phyloP scores from a whole-genome alignment of 2,888 invertebrate genomes.

The Diarsia dahlii region DNA sequence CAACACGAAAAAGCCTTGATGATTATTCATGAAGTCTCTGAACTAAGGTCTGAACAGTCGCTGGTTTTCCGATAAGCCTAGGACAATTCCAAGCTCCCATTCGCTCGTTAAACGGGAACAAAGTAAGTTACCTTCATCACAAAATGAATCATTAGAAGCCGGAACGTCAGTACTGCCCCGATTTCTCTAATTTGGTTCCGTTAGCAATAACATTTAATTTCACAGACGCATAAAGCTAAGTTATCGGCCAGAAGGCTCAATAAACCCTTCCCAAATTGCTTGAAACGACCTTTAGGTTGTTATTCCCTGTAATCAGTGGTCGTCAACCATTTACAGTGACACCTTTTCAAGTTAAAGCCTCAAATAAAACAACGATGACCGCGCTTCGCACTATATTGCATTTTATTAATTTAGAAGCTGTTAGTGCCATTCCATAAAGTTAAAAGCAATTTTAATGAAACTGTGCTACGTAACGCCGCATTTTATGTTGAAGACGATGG shows the following conservation, averaged over 20 bases:
- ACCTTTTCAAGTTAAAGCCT: conserved; percentile 27
- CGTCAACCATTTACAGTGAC: conserved; percentile 32
- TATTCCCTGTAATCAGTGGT: conserved; percentile 32
- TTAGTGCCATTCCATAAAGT: conserved; percentile 73
- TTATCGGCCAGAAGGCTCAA: conserved; percentile 55
- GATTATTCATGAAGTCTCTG: background rate
- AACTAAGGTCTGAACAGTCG: background rate
- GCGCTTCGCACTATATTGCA: conserved; percentile 38
- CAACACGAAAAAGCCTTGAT: background rate
- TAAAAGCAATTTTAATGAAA: conserved; percentile 81
- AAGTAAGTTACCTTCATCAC: background rate
- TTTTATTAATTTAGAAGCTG: conserved; percentile 62
- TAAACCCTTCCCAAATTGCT: conserved; percentile 54
- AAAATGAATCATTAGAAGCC: conserved; percentile 22
- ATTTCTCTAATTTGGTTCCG: conserved; percentile 39
- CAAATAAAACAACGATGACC: conserved; percentile 49
- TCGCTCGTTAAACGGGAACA: conserved; percentile 5
- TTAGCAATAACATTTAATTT: conserved; percentile 70
- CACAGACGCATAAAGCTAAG: conserved; percentile 59
- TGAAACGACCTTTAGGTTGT: conserved; percentile 24
- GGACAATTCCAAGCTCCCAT: background rate
- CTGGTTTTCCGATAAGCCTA: background rate
- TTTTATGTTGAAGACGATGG: conserved; percentile 53
- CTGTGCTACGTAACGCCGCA: conserved; percentile 62
- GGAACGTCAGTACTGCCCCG: conserved; percentile 14